A percentile compares a stretch with the other conserved stretches of the same genome.
Conservation (phyloP, 2,113 vertebrate genomes). For the Myotis brandtii region DNA sequence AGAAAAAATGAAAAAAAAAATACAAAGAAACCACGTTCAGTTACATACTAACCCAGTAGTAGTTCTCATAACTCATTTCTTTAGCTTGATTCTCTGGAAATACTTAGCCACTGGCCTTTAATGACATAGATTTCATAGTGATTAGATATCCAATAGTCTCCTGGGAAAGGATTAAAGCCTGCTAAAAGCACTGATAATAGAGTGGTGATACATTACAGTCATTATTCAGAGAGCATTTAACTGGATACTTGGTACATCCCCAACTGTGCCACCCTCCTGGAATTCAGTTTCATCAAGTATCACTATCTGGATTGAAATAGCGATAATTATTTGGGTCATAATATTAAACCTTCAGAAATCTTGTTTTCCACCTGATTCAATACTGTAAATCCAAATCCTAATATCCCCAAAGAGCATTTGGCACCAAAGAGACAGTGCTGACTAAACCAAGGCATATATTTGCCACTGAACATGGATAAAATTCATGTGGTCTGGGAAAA, state of each 20-base stretch:
- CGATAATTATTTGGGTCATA: background rate
- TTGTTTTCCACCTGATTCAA: background rate
- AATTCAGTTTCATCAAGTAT: background rate
- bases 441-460: background rate
- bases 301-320: background rate
- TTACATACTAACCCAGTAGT: background rate
- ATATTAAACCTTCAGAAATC: background rate
- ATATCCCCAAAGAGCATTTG: background rate
- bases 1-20: too few relatives aligned
- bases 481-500: background rate
- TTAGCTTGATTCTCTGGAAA: background rate
- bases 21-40: background rate
- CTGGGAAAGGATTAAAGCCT: background rate
- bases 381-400: background rate
- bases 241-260: background rate
- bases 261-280: background rate
- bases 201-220: background rate
- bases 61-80: background rate
- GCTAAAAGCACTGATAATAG: background rate
- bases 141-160: background rate
- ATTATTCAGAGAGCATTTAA: background rate
- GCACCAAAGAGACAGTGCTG: background rate
- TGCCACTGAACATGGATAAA: background rate
- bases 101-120: background rate
- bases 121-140: background rate